Evolutionary conservation across 2,113 vertebrate species (phyloP), one percentile per base, ranked within the genome.

Genomic region (Oncorhynchus mykiss): DNA sequence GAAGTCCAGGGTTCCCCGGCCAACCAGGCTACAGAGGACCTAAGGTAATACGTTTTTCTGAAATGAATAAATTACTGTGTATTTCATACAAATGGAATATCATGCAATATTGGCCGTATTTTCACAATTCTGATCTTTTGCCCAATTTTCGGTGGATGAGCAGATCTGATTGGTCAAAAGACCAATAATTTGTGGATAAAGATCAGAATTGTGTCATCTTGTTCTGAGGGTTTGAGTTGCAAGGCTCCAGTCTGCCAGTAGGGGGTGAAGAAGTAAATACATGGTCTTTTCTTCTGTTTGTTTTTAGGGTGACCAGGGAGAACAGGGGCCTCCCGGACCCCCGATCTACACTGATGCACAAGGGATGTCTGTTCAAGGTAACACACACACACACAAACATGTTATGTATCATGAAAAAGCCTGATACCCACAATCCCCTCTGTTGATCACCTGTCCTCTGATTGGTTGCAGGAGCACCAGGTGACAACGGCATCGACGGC

Each of bases 291-390:
- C 12, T 27, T 67, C 8, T 60, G 24, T 68, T 73, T 67, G 14
- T 85, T 88, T 88, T 1, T 86, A 99, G 97, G 97, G 97, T 69
- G 94, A 96, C 73, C 88, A 90, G 73, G 97, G 97, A 80, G 93
- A 93, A 0, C 67, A 84, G 0, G 97, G 97, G 78, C 80, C 80
- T 14, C 95, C 93, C 57, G 97, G 97, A 22, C 94, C 91, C 24
- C 74, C 93, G 12, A 49, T 87, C 3, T 83, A 89, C 79, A 0
- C 88, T 14, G 85, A 77, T 77, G 74, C 1, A 16, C 51, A 48
- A 4, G 93, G 73, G 45, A 51, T 12, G 2, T 0, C 66, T 12
- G 9, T 85, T 73, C 80, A 84, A 90, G 92, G 91, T 93, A 76
- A 71, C 48, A 70, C 29, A 22, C 9, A 27, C 9, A 27, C 20